phyloP scores from a whole-genome alignment of 2,888 invertebrate genomes.

The Sinhomidia bicolor region DNA sequence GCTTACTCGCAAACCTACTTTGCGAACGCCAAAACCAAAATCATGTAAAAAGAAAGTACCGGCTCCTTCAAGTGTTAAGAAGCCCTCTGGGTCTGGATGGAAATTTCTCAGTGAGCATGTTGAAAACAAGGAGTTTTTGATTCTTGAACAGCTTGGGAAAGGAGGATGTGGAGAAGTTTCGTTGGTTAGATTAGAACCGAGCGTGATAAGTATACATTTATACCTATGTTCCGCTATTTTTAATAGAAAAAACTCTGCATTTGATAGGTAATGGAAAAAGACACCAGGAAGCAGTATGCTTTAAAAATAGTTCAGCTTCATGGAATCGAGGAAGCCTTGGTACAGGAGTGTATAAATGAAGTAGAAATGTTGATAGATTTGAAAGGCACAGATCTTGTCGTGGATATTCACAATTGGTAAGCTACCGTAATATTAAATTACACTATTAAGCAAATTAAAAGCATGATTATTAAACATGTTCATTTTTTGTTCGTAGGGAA shows the following conservation, averaged over 20 bases:
- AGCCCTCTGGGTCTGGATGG: constrained; percentile 59
- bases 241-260: background rate
- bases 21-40: constrained; percentile 49
- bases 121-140: constrained; percentile 88
- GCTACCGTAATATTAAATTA: constrained; percentile 82
- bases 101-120: constrained; percentile 82
- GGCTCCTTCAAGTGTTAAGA: constrained; percentile 21
- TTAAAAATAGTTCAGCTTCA: constrained; percentile 92
- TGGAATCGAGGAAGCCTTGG: constrained; percentile 86
- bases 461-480: no score
- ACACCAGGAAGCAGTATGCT: constrained; percentile 86
- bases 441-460: no score
- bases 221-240: no score
- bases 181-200: constrained; percentile 80
- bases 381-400: constrained; percentile 91
- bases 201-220: no score
- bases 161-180: constrained; percentile 96
- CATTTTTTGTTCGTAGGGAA: constrained; percentile 85
- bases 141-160: constrained; percentile 89
- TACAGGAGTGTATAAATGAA: constrained; percentile 93
- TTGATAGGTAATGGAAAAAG: constrained; percentile 85
- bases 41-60: constrained; percentile 37
- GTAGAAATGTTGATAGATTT: constrained; percentile 90
- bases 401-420: constrained; percentile 93
- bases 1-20: background rate